Base-by-base conservation (phyloP, 2,113 vertebrate genomes). In the Callopanchax toddi region DNA sequence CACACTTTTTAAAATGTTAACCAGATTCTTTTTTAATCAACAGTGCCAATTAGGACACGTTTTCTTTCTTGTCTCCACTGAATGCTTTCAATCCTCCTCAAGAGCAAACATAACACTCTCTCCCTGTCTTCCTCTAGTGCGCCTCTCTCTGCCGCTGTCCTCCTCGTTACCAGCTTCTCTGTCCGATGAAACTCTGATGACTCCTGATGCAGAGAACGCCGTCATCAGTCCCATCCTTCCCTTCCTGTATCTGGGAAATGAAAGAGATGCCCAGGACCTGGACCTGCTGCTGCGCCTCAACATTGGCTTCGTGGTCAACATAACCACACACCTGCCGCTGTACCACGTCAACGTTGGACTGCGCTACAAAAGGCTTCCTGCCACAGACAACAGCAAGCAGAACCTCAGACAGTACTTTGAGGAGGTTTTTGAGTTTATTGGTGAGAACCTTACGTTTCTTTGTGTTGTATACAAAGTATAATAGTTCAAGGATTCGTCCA, bases 381-480 rank as follows among this genome's bases (percentile, higher is more conserved):
- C 94, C 61, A 94, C 93, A 0, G 94, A 95, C 76, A 95, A 92
- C 89, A 93, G 91, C 92, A 94, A 93, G 79, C 94, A 95, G 84
- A 94, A 95, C 86, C 92, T 95, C 45, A 91, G 91, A 25, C 94
- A 95, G 63, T 95, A 95, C 81, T 95, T 95, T 36, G 94, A 94
- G 74, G 94, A 94, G 84, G 94, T 93, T 43, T 94, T 94, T 70
- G 94, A 94, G 74, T 95, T 94, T 65, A 94, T 94, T 39, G 93
- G 94, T 94, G 78, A 89, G 92, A 52, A 0, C 22, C 15, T 23
- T 17, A 48, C 17, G 26, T 22, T 23, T 36, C n/a, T n/a, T n/a
- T n/a, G n/a, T n/a, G n/a, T n/a, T n/a, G n/a, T n/a, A n/a, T n/a
- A n/a, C n/a, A n/a, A n/a, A n/a, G n/a, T n/a, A n/a, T n/a, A n/a